Evolutionary conservation across 92 coral and sea anemone species (phyloP).

Genomic region (Zoanthus sociatus): DNA sequence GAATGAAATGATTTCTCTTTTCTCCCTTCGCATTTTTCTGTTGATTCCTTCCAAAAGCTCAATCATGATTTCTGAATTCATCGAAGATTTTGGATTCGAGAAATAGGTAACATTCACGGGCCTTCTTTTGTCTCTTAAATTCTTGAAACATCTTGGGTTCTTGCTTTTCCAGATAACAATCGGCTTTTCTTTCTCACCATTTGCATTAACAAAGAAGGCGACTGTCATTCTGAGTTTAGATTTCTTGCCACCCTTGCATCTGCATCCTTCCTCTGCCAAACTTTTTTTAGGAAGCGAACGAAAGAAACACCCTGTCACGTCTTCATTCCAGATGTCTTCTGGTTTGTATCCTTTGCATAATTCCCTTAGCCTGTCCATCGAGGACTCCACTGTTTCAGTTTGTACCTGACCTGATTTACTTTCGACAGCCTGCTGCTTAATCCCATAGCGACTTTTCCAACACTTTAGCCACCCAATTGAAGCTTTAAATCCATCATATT

Average conservation of each 20-base stretch:
- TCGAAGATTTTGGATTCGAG: neutral
- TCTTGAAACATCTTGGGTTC: slow-evolving; percentile 54
- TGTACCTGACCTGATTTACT: slow-evolving; percentile 45
- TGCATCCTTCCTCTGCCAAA: slow-evolving; percentile 58
- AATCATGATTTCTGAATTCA: neutral
- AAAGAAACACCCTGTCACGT: slow-evolving; percentile 47
- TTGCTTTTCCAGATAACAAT: slow-evolving; percentile 57
- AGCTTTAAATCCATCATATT: slow-evolving; percentile 43
- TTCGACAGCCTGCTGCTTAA: slow-evolving; percentile 29
- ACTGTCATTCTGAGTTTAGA: slow-evolving; percentile 57
- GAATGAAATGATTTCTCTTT: neutral
- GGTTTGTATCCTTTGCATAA: slow-evolving; percentile 37
- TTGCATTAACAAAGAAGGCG: slow-evolving; percentile 49
- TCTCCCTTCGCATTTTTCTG: neutral
- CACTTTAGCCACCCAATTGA: slow-evolving; percentile 55
- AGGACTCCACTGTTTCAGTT: neutral
- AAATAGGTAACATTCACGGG: neutral
- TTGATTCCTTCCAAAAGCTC: neutral
- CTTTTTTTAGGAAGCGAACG: slow-evolving; percentile 51
- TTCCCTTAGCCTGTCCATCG: too few species aligned
- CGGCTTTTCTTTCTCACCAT: slow-evolving; percentile 50
- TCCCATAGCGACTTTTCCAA: slow-evolving; percentile 33
- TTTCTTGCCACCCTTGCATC: slow-evolving; percentile 30
- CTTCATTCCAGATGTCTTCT: slow-evolving; percentile 46
- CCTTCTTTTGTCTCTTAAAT: slow-evolving; percentile 40